Base-by-base conservation (phyloP, 2,797 vertebrate genomes). In the Mustela erminea region DNA sequence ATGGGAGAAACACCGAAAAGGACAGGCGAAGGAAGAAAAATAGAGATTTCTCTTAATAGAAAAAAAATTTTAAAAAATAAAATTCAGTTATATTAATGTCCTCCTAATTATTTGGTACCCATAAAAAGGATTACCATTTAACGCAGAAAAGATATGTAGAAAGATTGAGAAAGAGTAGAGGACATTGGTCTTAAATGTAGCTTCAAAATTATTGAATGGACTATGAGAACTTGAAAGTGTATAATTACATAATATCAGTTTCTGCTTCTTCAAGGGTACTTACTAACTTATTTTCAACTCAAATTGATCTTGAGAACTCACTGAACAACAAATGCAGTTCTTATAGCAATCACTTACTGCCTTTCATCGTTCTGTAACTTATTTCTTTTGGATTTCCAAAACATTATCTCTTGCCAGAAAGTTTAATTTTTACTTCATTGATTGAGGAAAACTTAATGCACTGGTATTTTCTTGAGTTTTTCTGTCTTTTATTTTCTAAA, bases 361-460 rank as follows among this genome's bases (percentile, higher is more conserved):
- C n/a, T n/a, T 29, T 38, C 2, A 10, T 32, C 3, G 0, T n/a
- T 82, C 29, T 52, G 11, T 3, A 66, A 41, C 83, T 68, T 87
- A 81, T 82, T 96, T 80, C 20, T 88, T 93, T 90, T 80, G 27
- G 95, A n/a, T 14, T 54, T 91, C 38, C 72, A 62, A 54, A 41
- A 41, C 70, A 89, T 29, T 74, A 70, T 68, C 21, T 92, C 10
- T 82, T 95, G 46, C 41, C 13, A n/a, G 9, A 8, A 70, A 68
- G 29, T 87, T 95, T 94, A 29, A 52, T 84, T 89, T 90, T 96
- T 77, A 66, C 18, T 96, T 92, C 81, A 43, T 9, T 84, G 17
- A 64, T 27, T 86, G 23, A 87, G 96, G 95, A 92, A 87, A 82
- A 10, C n/a, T 38, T 77, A n/a, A 60, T 90, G 15, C 23, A 14